Evolutionary conservation across 2,113 vertebrate genomes (phyloP), one percentile per base, ranked within the genome.

Genomic region (Cygnus atratus): DNA sequence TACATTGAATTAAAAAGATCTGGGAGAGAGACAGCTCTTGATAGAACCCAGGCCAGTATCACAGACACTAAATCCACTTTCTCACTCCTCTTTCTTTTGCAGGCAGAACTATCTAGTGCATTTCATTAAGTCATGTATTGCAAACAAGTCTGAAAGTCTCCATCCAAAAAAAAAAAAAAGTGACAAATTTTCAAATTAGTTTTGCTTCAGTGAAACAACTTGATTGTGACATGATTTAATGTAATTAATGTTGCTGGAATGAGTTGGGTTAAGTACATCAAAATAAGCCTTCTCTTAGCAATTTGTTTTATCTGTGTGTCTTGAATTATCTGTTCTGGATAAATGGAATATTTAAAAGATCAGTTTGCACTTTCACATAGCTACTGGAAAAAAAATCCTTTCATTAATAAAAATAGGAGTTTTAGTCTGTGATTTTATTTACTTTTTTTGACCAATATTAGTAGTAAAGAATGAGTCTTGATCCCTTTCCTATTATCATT

Each of bases 161-260:
- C 14, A 44, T 68, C 72, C 44, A 65, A 73, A 88, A 79, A 46
- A 46, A 13, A n/a, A 65, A 18, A 84, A 44, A 82, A 76, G 16
- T 59, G 67, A 76, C 44, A 87, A 86, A 19, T 24, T 70, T 84
- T 11, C 15, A 68, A 33, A 77, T 78, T 84, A 87, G 93, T 96
- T 96, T 91, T 91, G 62, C 46, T 81, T 55, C 75, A 77, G 41
- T 83, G 67, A 74, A 83, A 70, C 77, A 88, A 66, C 24, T 20
- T 90, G 86, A 93, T 84, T 61, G 46, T 88, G 87, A 93, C 75
- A 96, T 35, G 26, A 39, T 48, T 93, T 81, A 59, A 79, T 95
- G 50, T 67, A 86, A 90, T 90, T 92, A 21, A 22, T 21, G 46
- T 48, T 11, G 20, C 46, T 48, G 46, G 46, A 22, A 48, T 48